Evolutionary conservation across 2,888 invertebrate genomes (phyloP), one percentile per base, ranked within the genome.

Genomic region (Gymnoscelis rufifasciata): DNA sequence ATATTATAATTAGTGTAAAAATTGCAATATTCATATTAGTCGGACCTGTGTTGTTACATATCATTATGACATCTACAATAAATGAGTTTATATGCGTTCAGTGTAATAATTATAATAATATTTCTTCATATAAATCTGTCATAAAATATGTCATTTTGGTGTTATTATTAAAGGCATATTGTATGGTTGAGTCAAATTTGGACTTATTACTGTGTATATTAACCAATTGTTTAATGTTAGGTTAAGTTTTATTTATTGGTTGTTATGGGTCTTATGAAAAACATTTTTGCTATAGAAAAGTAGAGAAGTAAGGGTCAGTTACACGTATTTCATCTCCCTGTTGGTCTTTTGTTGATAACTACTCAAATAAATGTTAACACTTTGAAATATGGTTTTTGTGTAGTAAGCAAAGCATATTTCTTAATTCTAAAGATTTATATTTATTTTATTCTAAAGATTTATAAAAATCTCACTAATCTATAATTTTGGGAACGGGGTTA

Each of bases 31-130:
- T 51, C 42, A 38, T 43, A 38, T 30, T 47, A 55, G 55, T 64
- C 56, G 55, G 31, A 70, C 69, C 69, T 70, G 70, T 70, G 50
- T 60, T 63, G 54, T 58, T 49, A 70, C 71, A 73, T 73, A 71
- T 73, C 72, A 72, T 54, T n/a, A 48, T 27, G 49, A 39, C 36
- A 46, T 47, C 52, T 51, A 38, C 19, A 40, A 47, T 47, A 45
- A 45, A 46, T 53, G 45, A 43, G 44, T 43, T 26, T n/a, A 40
- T 38, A 42, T 43, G n/a, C n/a, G n/a, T n/a, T n/a, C n/a, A n/a
- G n/a, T n/a, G n/a, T n/a, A n/a, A n/a, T n/a, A n/a, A n/a, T n/a
- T n/a, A n/a, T n/a, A n/a, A n/a, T n/a, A n/a, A n/a, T n/a, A n/a
- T n/a, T n/a, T 11, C 23, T 35, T 23, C 30, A 39, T 19, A 19